A percentile compares a stretch with the other conserved stretches of the same genome.
phyloP scores from a whole-genome alignment of 37 sponge, comb jelly and placozoan genomes.

The Axinella damicornis region DNA sequence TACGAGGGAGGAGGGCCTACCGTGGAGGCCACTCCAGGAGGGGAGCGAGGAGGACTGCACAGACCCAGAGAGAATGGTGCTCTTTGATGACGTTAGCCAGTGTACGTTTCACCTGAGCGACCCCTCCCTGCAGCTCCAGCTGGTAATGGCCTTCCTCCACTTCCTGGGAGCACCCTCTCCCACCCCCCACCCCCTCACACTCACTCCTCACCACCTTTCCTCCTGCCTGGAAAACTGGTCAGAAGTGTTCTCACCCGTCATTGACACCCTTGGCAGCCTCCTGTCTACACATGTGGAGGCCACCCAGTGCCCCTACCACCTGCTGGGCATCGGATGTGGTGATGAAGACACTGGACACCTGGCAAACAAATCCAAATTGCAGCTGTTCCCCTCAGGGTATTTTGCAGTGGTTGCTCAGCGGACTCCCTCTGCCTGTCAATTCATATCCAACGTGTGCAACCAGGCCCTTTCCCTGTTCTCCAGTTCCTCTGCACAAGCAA shows the following conservation, averaged over 20 bases:
- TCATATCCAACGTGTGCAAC: slow-evolving; percentile 58
- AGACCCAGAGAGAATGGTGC: slow-evolving; percentile 79
- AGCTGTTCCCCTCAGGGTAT: neutral
- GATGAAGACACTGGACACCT: too few relatives aligned
- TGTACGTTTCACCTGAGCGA: slow-evolving; percentile 58
- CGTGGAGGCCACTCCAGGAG: slow-evolving; percentile 56
- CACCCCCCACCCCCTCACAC: slow-evolving; percentile 9
- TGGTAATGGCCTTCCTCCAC: slow-evolving; percentile 67
- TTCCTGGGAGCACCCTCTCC: slow-evolving; percentile 70
- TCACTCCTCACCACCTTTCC: slow-evolving; percentile 9
- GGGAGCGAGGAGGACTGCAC: slow-evolving; percentile 62
- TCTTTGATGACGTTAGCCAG: slow-evolving; percentile 81
- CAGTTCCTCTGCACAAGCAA: neutral
- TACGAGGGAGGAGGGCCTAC: slow-evolving; percentile 48
- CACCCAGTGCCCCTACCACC: neutral
- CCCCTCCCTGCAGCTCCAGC: slow-evolving; percentile 31
- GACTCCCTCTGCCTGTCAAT: slow-evolving; percentile 1
- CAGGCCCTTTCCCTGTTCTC: slow-evolving; percentile 59
- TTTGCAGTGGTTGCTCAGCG: neutral
- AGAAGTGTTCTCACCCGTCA: too few relatives aligned
- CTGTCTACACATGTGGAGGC: neutral
- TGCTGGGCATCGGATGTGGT: neutral
- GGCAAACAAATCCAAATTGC: neutral
- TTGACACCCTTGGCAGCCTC: neutral
- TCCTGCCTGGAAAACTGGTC: neutral